These are phyloP conservation scores for Thripadectes ignobilis DNA, from an alignment of 2,797 vertebrate species.

Conservation along the genomic window DNA sequence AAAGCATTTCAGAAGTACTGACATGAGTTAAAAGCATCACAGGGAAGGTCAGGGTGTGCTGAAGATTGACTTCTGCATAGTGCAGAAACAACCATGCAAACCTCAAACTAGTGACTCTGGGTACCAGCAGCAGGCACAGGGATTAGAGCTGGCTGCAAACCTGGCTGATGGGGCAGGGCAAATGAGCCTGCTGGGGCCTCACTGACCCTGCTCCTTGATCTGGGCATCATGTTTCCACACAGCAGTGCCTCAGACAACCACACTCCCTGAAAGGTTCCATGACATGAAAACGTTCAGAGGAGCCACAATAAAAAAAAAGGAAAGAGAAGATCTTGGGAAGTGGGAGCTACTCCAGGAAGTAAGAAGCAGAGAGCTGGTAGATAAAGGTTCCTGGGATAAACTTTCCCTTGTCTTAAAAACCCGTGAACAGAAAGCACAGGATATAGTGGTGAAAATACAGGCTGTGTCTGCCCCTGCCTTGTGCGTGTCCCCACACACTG, in stretches of 20 bases:
- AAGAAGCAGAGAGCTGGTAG: background rate
- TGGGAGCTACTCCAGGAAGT: background rate
- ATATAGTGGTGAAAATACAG: background rate
- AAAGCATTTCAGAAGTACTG: background rate
- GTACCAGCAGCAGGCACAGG: background rate
- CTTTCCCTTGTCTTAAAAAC: background rate
- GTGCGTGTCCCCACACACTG: background rate
- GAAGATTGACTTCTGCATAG: background rate
- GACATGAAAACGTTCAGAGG: background rate
- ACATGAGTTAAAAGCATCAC: background rate
- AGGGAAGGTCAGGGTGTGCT: background rate
- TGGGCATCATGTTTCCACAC: background rate
- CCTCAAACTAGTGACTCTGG: background rate
- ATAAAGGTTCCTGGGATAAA: background rate
- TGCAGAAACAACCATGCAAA: background rate
- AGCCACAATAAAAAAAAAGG: background rate
- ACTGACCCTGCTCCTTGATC: background rate
- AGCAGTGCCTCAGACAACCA: background rate
- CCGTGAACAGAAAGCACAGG: background rate
- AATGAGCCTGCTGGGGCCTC: background rate
- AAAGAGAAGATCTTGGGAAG: background rate
- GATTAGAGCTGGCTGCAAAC: background rate
- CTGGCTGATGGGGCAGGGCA: background rate
- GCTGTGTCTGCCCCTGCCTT: fast-evolving
- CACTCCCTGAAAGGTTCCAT: background rate